phyloP scores from a whole-genome alignment of 2,113 vertebrate genomes.

The Psittacula cyanocephala region DNA sequence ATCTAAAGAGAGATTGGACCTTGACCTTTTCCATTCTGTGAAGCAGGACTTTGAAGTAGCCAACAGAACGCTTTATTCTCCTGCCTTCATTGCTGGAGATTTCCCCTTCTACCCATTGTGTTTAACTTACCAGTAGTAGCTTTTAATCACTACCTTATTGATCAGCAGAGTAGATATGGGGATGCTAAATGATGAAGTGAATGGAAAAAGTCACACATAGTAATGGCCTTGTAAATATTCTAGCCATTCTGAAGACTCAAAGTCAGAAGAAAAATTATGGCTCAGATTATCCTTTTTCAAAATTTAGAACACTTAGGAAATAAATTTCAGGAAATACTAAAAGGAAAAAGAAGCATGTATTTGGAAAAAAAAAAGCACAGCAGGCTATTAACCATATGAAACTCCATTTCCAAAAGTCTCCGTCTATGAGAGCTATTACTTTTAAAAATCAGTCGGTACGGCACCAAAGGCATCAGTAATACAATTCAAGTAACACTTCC shows the following conservation, averaged over 20 bases:
- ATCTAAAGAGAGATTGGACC: background rate
- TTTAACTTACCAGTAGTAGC: background rate
- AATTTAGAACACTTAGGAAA: background rate
- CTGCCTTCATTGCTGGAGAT: background rate
- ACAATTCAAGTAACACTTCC: background rate
- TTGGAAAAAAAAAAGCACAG: background rate
- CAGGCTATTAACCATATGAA: background rate
- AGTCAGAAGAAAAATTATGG: background rate
- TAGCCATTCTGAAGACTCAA: background rate
- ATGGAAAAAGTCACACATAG: background rate
- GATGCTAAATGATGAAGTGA: background rate
- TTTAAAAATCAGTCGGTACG: background rate
- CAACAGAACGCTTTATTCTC: background rate
- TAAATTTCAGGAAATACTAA: background rate
- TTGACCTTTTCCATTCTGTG: background rate
- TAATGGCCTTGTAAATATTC: background rate
- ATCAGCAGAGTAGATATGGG: background rate
- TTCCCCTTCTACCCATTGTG: background rate
- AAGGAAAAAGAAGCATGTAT: background rate
- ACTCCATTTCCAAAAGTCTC: background rate
- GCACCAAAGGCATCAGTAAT: background rate
- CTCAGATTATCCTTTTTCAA: background rate
- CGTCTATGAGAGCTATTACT: background rate
- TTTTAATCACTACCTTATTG: background rate
- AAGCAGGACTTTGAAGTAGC: background rate